These are phyloP conservation scores for Cephus runcator DNA, from an alignment of 2,888 invertebrate genomes.

Conservation along the genomic window DNA sequence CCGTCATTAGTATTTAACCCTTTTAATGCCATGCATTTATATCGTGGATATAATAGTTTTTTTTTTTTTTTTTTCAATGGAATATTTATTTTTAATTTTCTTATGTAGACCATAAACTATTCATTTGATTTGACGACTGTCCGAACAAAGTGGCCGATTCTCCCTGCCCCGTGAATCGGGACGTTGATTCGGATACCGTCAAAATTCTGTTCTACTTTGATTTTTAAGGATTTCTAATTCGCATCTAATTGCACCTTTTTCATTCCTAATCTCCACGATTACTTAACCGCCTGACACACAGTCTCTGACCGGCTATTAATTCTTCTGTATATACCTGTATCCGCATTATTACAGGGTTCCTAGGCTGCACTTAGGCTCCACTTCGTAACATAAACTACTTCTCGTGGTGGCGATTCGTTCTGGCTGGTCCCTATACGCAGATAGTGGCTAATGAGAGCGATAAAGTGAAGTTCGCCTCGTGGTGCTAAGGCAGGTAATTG, in stretches of 20 bases:
- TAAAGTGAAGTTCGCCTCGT: neutral
- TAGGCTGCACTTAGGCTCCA: constrained; percentile 2
- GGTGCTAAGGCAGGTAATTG: neutral
- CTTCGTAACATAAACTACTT: neutral
- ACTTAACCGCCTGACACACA: neutral
- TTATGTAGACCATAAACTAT: too few relatives aligned
- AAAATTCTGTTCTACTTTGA: neutral
- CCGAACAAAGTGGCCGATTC: neutral
- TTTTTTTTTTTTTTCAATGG: neutral
- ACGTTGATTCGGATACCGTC: neutral
- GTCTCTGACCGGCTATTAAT: neutral
- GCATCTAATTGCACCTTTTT: neutral
- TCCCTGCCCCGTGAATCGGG: neutral
- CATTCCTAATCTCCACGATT: neutral
- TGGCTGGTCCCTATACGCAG: neutral
- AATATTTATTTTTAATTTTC: too few relatives aligned
- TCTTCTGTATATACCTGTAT: neutral
- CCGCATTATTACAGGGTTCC: neutral
- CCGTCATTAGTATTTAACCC: neutral
- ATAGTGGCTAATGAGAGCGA: neutral
- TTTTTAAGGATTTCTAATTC: neutral
- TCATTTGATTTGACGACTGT: neutral
- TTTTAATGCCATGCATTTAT: neutral
- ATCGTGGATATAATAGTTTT: neutral
- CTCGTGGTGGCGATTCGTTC: neutral